Conservation (phyloP, 2,113 vertebrate species). For the Tragelaphus imberbis region DNA sequence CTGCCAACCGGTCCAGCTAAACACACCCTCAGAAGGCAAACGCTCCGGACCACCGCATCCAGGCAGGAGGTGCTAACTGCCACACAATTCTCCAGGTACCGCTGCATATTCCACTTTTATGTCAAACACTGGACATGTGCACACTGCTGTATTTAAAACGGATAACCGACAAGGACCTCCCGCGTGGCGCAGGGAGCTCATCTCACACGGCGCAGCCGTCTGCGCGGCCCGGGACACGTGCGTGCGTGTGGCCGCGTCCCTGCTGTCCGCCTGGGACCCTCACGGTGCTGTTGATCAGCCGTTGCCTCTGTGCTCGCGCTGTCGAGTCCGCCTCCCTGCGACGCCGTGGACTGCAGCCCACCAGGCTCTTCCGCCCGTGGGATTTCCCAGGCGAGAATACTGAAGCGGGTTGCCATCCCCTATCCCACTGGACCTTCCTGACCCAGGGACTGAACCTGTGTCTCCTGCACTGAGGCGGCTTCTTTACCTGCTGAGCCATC, state of each 20-base stretch:
- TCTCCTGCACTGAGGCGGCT: background rate
- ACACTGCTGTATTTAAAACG: fast-evolving
- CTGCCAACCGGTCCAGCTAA: background rate
- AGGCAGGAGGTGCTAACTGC: background rate
- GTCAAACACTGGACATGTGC: background rate
- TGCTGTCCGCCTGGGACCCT: background rate
- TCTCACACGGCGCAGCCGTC: fast-evolving
- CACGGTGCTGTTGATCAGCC: fast-evolving
- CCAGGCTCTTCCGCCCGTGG: background rate
- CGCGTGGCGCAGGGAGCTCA: background rate
- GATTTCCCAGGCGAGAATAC: background rate
- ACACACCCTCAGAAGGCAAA: background rate
- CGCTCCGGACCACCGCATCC: background rate
- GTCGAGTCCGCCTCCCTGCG: background rate
- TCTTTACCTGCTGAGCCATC: background rate
- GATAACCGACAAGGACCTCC: background rate
- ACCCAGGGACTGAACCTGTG: background rate
- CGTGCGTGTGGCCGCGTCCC: fast-evolving
- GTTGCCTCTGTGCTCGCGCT: fast-evolving
- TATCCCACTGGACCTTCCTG: background rate
- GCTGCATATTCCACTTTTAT: background rate
- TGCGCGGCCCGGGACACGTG: fast-evolving
- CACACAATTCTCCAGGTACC: background rate
- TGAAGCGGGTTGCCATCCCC: background rate
- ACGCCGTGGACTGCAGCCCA: background rate